phyloP scores from a whole-genome alignment of 2,113 vertebrate species.

The Nibea coibor region DNA sequence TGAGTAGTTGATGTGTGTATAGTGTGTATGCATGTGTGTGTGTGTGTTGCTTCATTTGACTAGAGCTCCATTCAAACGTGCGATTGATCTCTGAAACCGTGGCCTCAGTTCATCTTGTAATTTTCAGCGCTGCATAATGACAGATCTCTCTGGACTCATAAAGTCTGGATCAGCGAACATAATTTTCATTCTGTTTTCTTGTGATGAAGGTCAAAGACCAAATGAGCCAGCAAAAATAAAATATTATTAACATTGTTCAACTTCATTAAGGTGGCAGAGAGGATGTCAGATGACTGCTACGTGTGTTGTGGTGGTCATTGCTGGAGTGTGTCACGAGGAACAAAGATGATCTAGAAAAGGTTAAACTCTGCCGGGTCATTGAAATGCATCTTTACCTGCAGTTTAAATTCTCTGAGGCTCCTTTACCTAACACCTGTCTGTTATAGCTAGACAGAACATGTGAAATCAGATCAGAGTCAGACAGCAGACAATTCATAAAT shows the following conservation, averaged over 20 bases:
- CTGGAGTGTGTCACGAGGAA: neutral
- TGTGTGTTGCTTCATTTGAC: neutral
- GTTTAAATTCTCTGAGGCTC: too few relatives aligned
- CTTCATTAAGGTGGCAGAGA: constrained; percentile 32
- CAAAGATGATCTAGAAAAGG: neutral
- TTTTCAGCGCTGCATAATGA: neutral
- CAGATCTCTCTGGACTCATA: neutral
- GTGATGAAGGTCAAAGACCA: constrained; percentile 31
- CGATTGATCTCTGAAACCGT: neutral
- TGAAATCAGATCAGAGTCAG: too few relatives aligned
- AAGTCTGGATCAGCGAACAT: constrained; percentile 1
- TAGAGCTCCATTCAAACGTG: neutral
- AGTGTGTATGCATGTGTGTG: neutral
- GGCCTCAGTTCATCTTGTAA: constrained; percentile 18
- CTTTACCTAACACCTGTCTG: neutral
- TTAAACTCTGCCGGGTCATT: neutral
- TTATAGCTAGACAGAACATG: neutral
- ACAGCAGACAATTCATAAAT: neutral
- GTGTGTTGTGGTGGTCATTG: neutral
- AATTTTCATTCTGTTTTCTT: constrained; percentile 1
- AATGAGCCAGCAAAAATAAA: constrained; percentile 8
- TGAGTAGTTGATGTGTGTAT: neutral
- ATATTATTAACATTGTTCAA: constrained; percentile 30
- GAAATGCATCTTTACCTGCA: neutral
- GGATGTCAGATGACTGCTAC: neutral